A percentile compares a stretch with the other conserved stretches of the same genome.
These are phyloP conservation scores for Ectobius pallidus DNA, from an alignment of 2,888 invertebrate species.

Conservation along the genomic window DNA sequence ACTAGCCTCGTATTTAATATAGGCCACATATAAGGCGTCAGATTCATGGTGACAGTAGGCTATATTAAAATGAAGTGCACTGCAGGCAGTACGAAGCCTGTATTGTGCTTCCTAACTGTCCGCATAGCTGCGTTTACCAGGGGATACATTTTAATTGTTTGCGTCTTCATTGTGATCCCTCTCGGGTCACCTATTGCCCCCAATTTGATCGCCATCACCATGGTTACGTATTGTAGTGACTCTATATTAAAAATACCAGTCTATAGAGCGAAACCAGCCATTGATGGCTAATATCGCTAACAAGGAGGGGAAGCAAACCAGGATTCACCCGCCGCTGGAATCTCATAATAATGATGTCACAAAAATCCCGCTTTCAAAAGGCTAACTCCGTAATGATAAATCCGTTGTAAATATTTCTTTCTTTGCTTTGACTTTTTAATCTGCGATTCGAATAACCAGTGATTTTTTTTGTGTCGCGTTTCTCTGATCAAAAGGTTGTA, in stretches of 20 bases:
- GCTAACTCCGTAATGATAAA: neutral
- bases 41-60: no score
- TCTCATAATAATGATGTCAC: neutral
- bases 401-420: conserved; percentile 2
- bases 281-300: conserved; percentile 8
- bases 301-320: neutral
- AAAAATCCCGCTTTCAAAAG: neutral
- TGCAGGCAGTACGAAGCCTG: no score
- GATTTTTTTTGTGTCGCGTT: neutral
- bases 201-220: neutral
- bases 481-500: no score
- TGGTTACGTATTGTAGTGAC: neutral
- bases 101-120: neutral
- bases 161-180: neutral
- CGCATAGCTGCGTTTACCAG: conserved; percentile 14
- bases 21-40: no score
- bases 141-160: neutral
- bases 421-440: neutral
- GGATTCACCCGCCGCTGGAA: conserved; percentile 6
- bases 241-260: conserved; percentile 15
- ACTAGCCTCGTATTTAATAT: no score
- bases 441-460: neutral
- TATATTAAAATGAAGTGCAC: no score
- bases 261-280: neutral
- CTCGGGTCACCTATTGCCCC: conserved; percentile 18